These are phyloP conservation scores for Chamaetylas fuelleborni DNA, from an alignment of 2,113 vertebrate species.

Conservation along the genomic window DNA sequence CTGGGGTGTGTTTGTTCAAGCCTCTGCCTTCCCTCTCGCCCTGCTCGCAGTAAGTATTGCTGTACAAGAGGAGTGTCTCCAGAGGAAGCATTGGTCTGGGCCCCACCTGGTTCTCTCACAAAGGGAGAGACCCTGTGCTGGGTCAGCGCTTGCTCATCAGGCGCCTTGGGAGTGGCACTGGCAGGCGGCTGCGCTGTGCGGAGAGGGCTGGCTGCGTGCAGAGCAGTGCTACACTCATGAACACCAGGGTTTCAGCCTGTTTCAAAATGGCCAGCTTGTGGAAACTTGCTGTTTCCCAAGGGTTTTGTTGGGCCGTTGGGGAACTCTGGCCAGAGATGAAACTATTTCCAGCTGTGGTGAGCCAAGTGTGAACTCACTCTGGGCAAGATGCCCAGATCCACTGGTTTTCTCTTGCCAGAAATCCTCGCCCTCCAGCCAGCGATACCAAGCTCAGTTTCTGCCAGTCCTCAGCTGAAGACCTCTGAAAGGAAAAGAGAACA, in stretches of 20 bases:
- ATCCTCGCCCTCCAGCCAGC: not conserved
- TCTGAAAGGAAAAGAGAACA: not conserved
- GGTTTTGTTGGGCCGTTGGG: conserved; percentile 4
- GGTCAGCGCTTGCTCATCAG: not conserved
- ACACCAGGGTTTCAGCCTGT: not conserved
- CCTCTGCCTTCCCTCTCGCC: not conserved
- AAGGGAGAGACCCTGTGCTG: rapidly evolving
- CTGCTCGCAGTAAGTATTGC: rapidly evolving
- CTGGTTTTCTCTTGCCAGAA: conserved; percentile 27
- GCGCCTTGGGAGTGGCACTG: not conserved
- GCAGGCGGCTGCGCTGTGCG: rapidly evolving
- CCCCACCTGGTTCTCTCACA: not conserved
- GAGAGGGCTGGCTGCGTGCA: not conserved
- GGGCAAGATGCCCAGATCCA: conserved; percentile 35
- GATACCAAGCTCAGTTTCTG: conserved; percentile 13
- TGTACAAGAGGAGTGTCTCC: not conserved
- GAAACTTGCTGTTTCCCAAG: conserved; percentile 34
- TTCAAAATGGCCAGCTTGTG: not conserved
- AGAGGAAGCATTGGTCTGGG: rapidly evolving
- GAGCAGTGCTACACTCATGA: rapidly evolving
- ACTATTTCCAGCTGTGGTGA: conserved; percentile 51
- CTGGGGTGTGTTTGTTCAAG: not conserved
- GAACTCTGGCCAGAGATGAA: conserved; percentile 32
- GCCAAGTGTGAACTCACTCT: conserved; percentile 59
- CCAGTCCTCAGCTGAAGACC: not conserved